Evolutionary conservation across 2,888 invertebrate species (phyloP).

Genomic region (Gnatocerus cornutus): DNA sequence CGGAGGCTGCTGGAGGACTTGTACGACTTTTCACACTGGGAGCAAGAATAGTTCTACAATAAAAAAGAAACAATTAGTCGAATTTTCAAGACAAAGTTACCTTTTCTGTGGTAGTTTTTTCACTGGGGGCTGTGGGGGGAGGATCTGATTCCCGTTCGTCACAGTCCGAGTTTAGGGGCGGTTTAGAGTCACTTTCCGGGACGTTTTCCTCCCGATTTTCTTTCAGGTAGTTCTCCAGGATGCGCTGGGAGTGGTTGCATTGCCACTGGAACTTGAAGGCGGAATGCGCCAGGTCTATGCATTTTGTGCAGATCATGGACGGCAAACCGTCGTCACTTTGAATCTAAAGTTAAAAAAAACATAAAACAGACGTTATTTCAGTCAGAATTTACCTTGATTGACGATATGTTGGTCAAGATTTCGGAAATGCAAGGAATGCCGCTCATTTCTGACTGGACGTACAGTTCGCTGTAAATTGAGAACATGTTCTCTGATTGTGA

Average conservation of each 20-base stretch:
- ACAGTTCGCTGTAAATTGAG: slow-evolving; percentile 59
- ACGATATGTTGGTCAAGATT: slow-evolving; percentile 59
- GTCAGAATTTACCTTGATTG: slow-evolving; percentile 17
- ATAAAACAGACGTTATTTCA: background rate
- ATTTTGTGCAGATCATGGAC: slow-evolving; percentile 58
- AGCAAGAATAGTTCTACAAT: slow-evolving; percentile 48
- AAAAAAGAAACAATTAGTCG: background rate
- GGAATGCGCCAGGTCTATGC: slow-evolving; percentile 58
- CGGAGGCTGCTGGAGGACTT: slow-evolving; percentile 60
- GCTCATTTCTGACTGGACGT: slow-evolving; percentile 32
- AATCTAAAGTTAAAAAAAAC: slow-evolving; percentile 51
- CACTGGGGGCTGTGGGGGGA: background rate
- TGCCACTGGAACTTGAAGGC: slow-evolving; percentile 60
- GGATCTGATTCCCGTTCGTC: slow-evolving; percentile 6
- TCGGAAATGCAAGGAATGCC: slow-evolving; percentile 56
- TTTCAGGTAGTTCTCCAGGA: slow-evolving; percentile 57
- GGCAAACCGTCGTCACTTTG: slow-evolving; percentile 59
- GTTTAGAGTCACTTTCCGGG: background rate
- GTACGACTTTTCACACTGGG: slow-evolving; percentile 56
- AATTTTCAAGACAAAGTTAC: slow-evolving; percentile 2
- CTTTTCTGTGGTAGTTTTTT: slow-evolving; percentile 1
- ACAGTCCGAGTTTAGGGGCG: background rate
- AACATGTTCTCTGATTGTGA: slow-evolving; percentile 59
- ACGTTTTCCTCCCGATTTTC: slow-evolving; percentile 43
- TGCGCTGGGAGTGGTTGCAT: slow-evolving; percentile 60